phyloP scores from a whole-genome alignment of 2,113 vertebrate species.

The Gyps fulvus region DNA sequence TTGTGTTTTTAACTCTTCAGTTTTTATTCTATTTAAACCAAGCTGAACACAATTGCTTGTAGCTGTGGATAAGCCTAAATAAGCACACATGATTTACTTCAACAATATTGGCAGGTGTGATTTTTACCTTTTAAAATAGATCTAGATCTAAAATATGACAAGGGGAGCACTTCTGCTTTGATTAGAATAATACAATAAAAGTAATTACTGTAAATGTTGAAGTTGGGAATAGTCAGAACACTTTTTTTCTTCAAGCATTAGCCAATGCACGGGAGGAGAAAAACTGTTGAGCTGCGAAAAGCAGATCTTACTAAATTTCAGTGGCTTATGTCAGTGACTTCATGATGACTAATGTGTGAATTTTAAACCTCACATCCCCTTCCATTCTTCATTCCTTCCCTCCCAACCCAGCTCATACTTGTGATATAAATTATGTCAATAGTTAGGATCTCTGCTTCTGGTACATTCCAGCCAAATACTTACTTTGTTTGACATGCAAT shows the following conservation, averaged over 20 bases:
- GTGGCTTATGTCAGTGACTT: background rate
- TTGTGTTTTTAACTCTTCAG: conserved; percentile 67
- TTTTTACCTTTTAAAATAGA: background rate
- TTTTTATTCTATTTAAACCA: conserved; percentile 42
- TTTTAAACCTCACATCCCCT: background rate
- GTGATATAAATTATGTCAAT: background rate
- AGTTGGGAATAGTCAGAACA: background rate
- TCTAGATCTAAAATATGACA: background rate
- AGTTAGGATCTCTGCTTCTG: conserved; percentile 1
- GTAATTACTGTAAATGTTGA: background rate
- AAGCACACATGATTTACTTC: conserved; percentile 53
- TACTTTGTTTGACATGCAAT: background rate
- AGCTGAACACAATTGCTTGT: conserved; percentile 4
- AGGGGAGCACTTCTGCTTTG: background rate
- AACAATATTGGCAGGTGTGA: background rate
- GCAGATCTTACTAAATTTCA: background rate
- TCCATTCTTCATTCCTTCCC: background rate
- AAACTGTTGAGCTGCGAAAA: background rate
- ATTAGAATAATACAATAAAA: background rate
- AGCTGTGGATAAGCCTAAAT: conserved; percentile 17
- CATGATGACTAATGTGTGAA: background rate
- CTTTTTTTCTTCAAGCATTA: background rate
- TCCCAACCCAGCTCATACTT: background rate
- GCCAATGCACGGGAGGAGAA: background rate
- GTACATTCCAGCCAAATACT: conserved; percentile 20